A percentile compares a stretch with the other conserved stretches of the same genome.
These are phyloP conservation scores for Hemiscyllium ocellatum DNA, from an alignment of 2,113 vertebrate genomes.

Conservation along the genomic window DNA sequence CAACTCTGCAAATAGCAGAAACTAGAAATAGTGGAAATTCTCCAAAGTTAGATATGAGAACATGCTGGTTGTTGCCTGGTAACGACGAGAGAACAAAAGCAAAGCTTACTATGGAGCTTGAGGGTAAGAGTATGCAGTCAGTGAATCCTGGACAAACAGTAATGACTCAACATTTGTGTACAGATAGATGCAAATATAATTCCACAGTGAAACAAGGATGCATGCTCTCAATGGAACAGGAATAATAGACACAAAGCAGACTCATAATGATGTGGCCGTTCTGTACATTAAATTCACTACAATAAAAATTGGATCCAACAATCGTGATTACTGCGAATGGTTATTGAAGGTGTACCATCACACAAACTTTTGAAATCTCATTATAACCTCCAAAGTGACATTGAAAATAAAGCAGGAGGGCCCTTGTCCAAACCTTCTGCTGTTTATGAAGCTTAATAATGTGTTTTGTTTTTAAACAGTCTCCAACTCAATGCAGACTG, in stretches of 20 bases:
- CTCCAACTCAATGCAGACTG: background rate
- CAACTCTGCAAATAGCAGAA: background rate
- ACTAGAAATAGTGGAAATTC: background rate
- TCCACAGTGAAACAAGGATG: background rate
- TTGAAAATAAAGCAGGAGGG: background rate
- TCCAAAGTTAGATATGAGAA: background rate
- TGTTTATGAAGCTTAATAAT: slow-evolving; percentile 7
- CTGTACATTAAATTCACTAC: background rate
- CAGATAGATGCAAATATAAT: background rate
- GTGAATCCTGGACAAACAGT: background rate
- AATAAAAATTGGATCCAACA: background rate
- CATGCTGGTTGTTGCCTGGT: background rate
- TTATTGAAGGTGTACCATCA: background rate
- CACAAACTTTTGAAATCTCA: background rate
- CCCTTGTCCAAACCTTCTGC: background rate
- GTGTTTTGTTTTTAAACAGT: background rate
- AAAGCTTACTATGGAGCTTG: background rate
- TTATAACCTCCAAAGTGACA: background rate
- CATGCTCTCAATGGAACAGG: too few species aligned
- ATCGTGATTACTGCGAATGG: background rate
- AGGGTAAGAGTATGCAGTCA: background rate
- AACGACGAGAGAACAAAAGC: background rate
- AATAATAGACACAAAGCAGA: background rate
- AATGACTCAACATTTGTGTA: background rate
- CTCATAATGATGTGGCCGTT: background rate